phyloP scores from a whole-genome alignment of 1,140 invertebrate species.

The Aphidius gifuensis region DNA sequence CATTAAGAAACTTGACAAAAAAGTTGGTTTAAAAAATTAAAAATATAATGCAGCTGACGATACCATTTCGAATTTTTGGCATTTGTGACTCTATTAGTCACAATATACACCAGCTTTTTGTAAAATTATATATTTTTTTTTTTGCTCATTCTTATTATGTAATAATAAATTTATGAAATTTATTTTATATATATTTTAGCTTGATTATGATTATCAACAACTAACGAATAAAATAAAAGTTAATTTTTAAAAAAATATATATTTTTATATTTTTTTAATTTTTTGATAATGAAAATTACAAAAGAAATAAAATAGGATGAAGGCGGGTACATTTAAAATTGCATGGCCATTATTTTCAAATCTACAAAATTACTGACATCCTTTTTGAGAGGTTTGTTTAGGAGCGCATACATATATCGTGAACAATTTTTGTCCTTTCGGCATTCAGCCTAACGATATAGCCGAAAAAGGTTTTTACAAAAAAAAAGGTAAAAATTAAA shows the following conservation, averaged over 20 bases:
- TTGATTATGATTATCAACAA: constrained; percentile 20
- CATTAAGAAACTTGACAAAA: too few species aligned
- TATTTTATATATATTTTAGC: neutral
- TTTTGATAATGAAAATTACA: neutral
- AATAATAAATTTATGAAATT: too few species aligned
- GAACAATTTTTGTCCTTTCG: constrained; percentile 33
- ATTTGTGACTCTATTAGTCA: too few species aligned
- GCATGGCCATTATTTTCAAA: constrained; percentile 44
- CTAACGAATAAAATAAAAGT: constrained; percentile 21
- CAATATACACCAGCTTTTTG: too few species aligned
- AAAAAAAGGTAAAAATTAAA: constrained; percentile 7
- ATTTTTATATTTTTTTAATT: neutral
- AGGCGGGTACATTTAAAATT: constrained; percentile 25
- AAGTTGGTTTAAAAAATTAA: too few species aligned
- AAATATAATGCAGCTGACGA: too few species aligned
- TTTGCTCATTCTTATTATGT: too few species aligned
- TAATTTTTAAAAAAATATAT: constrained; percentile 12
- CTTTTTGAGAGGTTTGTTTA: constrained; percentile 18
- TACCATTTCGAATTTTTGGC: too few species aligned
- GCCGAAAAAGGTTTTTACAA: neutral
- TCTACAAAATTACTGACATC: constrained; percentile 47
- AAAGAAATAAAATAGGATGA: neutral
- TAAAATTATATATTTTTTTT: too few species aligned
- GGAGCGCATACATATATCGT: constrained; percentile 30
- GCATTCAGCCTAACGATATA: constrained; percentile 30